Base-by-base conservation (phyloP, 2,888 invertebrate species). In the Saturnia pavonia region DNA sequence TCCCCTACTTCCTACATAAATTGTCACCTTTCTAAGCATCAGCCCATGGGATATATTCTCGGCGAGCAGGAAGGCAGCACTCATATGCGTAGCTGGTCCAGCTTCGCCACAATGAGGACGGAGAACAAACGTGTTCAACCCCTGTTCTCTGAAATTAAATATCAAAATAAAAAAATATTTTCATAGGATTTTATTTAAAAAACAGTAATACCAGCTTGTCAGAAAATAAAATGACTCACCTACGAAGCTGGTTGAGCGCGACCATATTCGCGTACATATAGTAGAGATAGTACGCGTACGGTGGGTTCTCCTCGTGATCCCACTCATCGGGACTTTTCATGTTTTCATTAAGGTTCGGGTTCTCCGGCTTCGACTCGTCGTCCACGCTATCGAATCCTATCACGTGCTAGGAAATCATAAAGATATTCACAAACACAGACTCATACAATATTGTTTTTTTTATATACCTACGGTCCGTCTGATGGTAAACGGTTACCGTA, bases 371-470 rank as follows among this genome's bases (percentile, higher is more conserved):
- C 69, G 99, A 99, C 91, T 99, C 99, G 88, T 99, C 99, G 87
- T 99, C 99, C 67, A 99, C 99, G n/a, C 99, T 99, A 94, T 99
- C 99, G 87, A 99, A 98, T 0, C 99, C 99, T 72, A 99, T 96
- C 68, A 99, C 98, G 95, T 99, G 95, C 87, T 95, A 88, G n/a
- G 19, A 51, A 7, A 51, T 51, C 19, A 51, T n/a, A 51, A 8
- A n/a, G 19, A 19, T n/a, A 3, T 7, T 51, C n/a, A 51, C n/a
- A 51, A n/a, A 51, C n/a, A n/a, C n/a, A n/a, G n/a, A n/a, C n/a
- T n/a, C n/a, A n/a, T n/a, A n/a, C n/a, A n/a, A n/a, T n/a, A n/a
- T n/a, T n/a, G n/a, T n/a, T n/a, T n/a, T n/a, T n/a, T n/a, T n/a
- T n/a, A n/a, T n/a, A n/a, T n/a, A n/a, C n/a, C n/a, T n/a, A n/a